Evolutionary conservation across 1,140 invertebrate genomes (phyloP).

Genomic region (Liolophura sinensis): DNA sequence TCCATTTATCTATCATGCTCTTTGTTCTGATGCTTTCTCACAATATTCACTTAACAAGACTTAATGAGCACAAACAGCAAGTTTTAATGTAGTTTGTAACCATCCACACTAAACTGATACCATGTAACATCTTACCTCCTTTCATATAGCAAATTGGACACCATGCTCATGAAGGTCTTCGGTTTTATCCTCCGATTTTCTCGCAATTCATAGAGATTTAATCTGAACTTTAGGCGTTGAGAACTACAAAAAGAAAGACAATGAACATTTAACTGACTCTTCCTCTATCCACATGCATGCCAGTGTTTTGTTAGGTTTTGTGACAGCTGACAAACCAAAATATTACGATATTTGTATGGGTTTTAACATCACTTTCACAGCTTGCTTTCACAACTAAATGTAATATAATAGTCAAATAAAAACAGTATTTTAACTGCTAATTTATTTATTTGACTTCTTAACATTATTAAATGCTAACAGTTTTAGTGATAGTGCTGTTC

Average conservation of each 20-base stretch:
- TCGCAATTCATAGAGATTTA: constrained; percentile 89
- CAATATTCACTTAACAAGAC: too few species aligned
- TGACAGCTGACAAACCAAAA: background rate
- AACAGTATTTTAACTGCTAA: too few species aligned
- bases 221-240: constrained; percentile 84
- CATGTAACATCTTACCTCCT: constrained; percentile 65
- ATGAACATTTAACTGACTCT: background rate
- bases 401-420: too few species aligned
- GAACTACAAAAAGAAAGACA: constrained; percentile 38
- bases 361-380: too few species aligned
- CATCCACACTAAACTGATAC: background rate
- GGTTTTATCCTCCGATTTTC: constrained; percentile 92
- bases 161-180: constrained; percentile 88
- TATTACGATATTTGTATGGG: too few species aligned
- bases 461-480: too few species aligned
- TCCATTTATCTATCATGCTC: too few species aligned
- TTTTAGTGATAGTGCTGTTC: too few species aligned
- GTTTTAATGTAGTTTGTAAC: background rate
- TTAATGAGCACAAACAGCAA: too few species aligned
- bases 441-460: too few species aligned
- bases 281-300: background rate
- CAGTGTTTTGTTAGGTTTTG: background rate
- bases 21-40: too few species aligned
- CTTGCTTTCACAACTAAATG: too few species aligned
- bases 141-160: constrained; percentile 96